Conservation (phyloP, 2,888 invertebrate genomes). For the Scaptomyza parva region DNA sequence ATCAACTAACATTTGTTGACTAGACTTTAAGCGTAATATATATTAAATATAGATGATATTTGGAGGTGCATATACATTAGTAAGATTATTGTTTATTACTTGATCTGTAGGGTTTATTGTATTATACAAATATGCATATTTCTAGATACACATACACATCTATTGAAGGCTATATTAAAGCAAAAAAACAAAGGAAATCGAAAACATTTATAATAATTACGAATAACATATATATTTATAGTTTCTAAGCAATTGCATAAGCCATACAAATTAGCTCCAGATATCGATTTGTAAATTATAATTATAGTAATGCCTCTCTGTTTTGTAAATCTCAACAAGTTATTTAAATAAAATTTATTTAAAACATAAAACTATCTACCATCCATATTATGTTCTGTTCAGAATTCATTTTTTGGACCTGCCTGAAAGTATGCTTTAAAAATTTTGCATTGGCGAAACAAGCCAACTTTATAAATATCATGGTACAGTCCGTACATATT, state of each 20-base stretch:
- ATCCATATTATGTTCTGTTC: too few relatives aligned
- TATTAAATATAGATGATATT: conserved; percentile 35
- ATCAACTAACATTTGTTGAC: conserved; percentile 72
- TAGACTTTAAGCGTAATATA: conserved; percentile 57
- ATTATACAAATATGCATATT: conserved; percentile 51
- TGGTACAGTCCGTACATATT: not conserved
- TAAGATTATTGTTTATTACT: conserved; percentile 76
- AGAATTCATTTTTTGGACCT: too few relatives aligned
- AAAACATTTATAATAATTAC: conserved; percentile 29
- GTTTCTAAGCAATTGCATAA: conserved; percentile 56
- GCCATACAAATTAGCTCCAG: conserved; percentile 63
- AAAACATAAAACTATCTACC: conserved; percentile 66
- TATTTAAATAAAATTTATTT: conserved; percentile 80
- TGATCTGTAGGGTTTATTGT: conserved; percentile 67
- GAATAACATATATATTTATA: conserved; percentile 45
- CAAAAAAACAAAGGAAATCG: conserved; percentile 10
- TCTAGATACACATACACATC: conserved; percentile 54
- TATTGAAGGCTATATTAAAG: conserved; percentile 33
- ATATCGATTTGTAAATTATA: conserved; percentile 71
- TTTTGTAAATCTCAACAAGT: conserved; percentile 78
- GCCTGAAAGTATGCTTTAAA: not conserved
- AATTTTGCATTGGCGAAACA: too few relatives aligned
- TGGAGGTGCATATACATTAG: conserved; percentile 50
- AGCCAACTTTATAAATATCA: not conserved
- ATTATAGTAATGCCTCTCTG: conserved; percentile 74